Evolutionary conservation across 2,888 invertebrate genomes (phyloP).

Genomic region (Embidobia sp.): DNA sequence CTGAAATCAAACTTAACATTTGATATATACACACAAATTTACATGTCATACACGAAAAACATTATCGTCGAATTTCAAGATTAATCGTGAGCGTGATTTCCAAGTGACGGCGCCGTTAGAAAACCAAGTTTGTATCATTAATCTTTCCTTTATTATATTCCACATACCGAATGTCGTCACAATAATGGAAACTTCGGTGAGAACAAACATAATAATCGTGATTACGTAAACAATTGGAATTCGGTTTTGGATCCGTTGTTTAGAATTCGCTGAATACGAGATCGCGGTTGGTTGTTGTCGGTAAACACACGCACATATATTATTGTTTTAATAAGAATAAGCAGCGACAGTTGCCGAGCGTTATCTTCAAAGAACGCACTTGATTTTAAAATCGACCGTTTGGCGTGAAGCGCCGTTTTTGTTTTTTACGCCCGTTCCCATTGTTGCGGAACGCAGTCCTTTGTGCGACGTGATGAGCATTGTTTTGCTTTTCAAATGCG

Average conservation of each 20-base stretch:
- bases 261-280: conserved; percentile 3
- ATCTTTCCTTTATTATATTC: too few species aligned
- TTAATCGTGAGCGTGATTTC: too few species aligned
- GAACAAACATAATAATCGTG: conserved; percentile 4
- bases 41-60: too few species aligned
- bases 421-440: neutral
- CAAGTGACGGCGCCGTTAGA: too few species aligned
- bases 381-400: too few species aligned
- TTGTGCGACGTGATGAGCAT: neutral
- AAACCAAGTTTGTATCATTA: too few species aligned
- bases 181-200: conserved; percentile 2
- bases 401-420: neutral
- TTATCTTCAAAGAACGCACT: conserved; percentile 6
- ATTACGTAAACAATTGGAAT: conserved; percentile 10
- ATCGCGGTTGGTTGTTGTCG: neutral
- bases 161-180: neutral
- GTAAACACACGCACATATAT: too few species aligned
- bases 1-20: too few species aligned
- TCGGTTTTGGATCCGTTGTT: neutral
- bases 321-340: conserved; percentile 7
- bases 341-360: neutral
- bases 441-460: too few species aligned
- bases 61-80: too few species aligned
- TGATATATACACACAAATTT: too few species aligned
- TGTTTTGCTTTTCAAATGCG: conserved; percentile 6